Percentiles rank a stretch among this genome's conserved stretches.
Conservation (phyloP, 2,797 vertebrate genomes). For the Corythornis leucogaster region DNA sequence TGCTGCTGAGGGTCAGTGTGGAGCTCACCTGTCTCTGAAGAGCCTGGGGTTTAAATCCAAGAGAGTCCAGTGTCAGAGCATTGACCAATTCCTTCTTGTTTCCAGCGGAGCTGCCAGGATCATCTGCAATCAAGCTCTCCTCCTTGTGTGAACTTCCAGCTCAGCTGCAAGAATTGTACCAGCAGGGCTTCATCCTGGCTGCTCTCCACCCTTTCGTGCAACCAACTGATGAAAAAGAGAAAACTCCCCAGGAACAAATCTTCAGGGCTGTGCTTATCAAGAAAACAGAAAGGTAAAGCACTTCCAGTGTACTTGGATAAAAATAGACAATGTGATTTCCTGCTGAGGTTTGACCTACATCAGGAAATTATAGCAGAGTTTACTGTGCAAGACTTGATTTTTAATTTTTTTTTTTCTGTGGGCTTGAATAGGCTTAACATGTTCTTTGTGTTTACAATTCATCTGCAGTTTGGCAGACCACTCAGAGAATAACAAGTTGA, state of each 20-base stretch:
- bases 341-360: constrained; percentile 69
- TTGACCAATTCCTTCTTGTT: constrained; percentile 55
- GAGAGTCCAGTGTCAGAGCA: constrained; percentile 6
- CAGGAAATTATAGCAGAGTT: constrained; percentile 68
- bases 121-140: constrained; percentile 89
- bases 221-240: constrained; percentile 84
- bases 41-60: constrained; percentile 16
- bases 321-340: constrained; percentile 71
- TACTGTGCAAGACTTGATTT: constrained; percentile 39
- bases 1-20: neutral
- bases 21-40: constrained; percentile 26
- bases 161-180: constrained; percentile 94
- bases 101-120: constrained; percentile 85
- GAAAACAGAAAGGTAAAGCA: constrained; percentile 89
- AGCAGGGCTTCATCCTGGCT: constrained; percentile 92
- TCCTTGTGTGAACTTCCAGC: constrained; percentile 91
- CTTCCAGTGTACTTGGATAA: constrained; percentile 61
- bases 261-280: constrained; percentile 94
- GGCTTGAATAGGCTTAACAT: constrained; percentile 51
- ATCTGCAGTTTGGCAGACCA: constrained; percentile 45
- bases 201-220: constrained; percentile 95
- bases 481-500: constrained; percentile 45
- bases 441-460: constrained; percentile 64
- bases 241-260: constrained; percentile 89
- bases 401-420: neutral